phyloP scores from a whole-genome alignment of 1,140 invertebrate species.

The Bombus confusus region DNA sequence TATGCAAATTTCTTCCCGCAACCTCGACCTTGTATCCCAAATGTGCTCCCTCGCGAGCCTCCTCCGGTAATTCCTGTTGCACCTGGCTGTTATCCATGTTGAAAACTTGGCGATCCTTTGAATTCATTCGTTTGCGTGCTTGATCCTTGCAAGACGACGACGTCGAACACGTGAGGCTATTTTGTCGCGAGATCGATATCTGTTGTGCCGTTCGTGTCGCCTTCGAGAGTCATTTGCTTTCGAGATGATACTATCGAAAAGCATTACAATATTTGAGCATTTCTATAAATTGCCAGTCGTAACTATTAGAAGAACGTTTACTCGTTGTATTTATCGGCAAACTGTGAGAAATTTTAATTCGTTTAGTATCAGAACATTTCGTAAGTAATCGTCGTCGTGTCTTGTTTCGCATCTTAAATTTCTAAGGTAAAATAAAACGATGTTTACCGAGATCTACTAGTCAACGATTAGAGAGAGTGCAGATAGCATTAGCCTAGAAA shows the following conservation, averaged over 20 bases:
- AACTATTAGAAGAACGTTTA: neutral
- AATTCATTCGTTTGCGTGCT: slow-evolving; percentile 1
- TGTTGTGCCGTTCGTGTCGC: slow-evolving; percentile 48
- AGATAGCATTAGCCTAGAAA: too few relatives aligned
- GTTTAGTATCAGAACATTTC: neutral
- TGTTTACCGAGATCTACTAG: too few relatives aligned
- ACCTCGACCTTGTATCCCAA: slow-evolving; percentile 1
- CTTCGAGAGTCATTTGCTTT: slow-evolving; percentile 52
- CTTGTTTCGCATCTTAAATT: too few relatives aligned
- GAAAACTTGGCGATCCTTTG: neutral
- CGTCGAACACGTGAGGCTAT: slow-evolving; percentile 26
- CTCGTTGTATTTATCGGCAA: neutral
- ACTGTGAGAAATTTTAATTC: neutral
- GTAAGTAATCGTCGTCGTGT: too few relatives aligned
- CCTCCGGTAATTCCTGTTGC: neutral
- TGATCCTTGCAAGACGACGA: slow-evolving; percentile 40
- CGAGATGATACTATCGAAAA: slow-evolving; percentile 13
- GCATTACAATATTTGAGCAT: neutral
- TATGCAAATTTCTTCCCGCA: neutral
- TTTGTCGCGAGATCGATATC: slow-evolving; percentile 58
- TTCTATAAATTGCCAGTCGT: neutral
- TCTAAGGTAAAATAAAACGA: too few relatives aligned
- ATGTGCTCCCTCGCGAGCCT: neutral
- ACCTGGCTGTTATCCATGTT: neutral
- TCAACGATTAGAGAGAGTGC: too few relatives aligned